Conservation (phyloP, 2,888 invertebrate genomes). For the Netelia melanura region DNA sequence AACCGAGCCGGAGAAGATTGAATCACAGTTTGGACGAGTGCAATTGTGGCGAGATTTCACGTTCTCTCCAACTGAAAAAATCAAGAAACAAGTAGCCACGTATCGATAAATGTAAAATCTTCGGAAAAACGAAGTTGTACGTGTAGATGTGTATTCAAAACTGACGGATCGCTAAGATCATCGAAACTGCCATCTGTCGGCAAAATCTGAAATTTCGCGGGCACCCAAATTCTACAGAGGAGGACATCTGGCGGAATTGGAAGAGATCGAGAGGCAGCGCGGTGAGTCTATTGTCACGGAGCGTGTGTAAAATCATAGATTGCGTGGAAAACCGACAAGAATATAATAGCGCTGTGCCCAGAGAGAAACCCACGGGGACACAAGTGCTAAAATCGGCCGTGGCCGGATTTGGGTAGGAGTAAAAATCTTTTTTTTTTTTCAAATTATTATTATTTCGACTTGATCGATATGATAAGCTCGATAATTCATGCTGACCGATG, state of each 20-base stretch:
- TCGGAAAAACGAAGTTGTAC: no score
- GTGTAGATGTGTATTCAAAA: not conserved
- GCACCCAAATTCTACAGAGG: not conserved
- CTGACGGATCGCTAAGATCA: not conserved
- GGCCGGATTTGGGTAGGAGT: slow-evolving; percentile 51
- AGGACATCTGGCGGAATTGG: not conserved
- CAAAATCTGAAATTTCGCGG: not conserved
- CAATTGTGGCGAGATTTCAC: no score
- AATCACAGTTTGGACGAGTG: no score
- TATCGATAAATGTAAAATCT: no score
- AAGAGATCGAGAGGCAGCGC: not conserved
- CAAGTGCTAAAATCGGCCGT: slow-evolving; percentile 57
- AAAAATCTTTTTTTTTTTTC: slow-evolving; percentile 10
- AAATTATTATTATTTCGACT: slow-evolving; percentile 23
- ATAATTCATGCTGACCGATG: not conserved
- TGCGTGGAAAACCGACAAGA: not conserved
- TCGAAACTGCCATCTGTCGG: not conserved
- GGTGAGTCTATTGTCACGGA: not conserved
- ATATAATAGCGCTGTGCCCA: not conserved
- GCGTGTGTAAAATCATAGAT: not conserved
- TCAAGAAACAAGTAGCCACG: no score
- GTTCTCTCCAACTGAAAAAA: no score
- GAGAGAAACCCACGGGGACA: slow-evolving; percentile 34
- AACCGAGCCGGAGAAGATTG: no score
- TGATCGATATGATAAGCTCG: slow-evolving; percentile 16